A percentile compares a stretch with the other conserved stretches of the same genome.
These are phyloP conservation scores for Malacoctenus gilli DNA, from an alignment of 2,797 vertebrate species.

Conservation along the genomic window DNA sequence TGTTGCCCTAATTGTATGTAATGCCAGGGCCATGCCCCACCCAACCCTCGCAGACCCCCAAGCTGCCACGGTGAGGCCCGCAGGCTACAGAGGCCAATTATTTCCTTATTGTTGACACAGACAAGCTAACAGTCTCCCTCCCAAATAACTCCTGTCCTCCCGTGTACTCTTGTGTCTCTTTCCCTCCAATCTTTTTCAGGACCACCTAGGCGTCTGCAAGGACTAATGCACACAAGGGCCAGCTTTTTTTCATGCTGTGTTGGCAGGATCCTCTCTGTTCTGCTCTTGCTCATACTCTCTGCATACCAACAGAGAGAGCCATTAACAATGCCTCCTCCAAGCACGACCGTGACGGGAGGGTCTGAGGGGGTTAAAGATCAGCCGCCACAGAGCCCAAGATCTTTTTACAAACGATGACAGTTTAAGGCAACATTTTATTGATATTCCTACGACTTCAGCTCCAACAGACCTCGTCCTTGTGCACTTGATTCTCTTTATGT, in stretches of 20 bases:
- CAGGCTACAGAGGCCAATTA: constrained; percentile 70
- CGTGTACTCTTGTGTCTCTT: constrained; percentile 45
- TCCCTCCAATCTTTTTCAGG: constrained; percentile 55
- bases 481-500: too few relatives aligned
- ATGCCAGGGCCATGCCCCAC: constrained; percentile 68
- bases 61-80: constrained; percentile 39
- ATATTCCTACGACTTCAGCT: background rate
- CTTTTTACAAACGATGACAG: constrained; percentile 59
- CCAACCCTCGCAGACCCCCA: constrained; percentile 43
- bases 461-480: too few relatives aligned
- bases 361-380: constrained; percentile 60
- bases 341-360: constrained; percentile 48
- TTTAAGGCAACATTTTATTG: constrained; percentile 15
- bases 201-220: constrained; percentile 73
- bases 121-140: constrained; percentile 71
- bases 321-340: constrained; percentile 64
- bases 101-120: constrained; percentile 79
- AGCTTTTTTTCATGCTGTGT: constrained; percentile 42
- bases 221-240: constrained; percentile 44
- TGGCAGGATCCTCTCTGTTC: constrained; percentile 59
- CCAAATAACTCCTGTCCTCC: constrained; percentile 70
- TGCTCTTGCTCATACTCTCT: constrained; percentile 63
- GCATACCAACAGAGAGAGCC: constrained; percentile 68
- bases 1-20: constrained; percentile 78
- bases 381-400: constrained; percentile 36